phyloP scores from a whole-genome alignment of 1,140 invertebrate species.

The Listronotus bonariensis region DNA sequence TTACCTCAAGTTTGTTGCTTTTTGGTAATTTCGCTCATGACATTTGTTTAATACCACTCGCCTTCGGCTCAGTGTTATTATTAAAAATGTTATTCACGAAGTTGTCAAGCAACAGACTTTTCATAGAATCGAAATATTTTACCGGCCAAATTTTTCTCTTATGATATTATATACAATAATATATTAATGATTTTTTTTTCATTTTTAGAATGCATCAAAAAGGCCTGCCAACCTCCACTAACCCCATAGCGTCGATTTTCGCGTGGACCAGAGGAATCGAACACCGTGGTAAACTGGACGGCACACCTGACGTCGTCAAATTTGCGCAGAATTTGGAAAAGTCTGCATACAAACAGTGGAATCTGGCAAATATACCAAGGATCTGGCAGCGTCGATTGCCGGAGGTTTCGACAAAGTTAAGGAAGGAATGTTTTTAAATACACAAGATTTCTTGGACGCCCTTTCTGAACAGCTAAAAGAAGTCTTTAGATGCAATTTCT shows the following conservation, averaged over 20 bases:
- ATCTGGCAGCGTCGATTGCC: slow-evolving; percentile 87
- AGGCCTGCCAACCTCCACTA: slow-evolving; percentile 84
- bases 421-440: slow-evolving; percentile 80
- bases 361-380: slow-evolving; percentile 89
- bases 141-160: too few relatives aligned
- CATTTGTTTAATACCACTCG: too few relatives aligned
- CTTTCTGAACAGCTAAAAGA: slow-evolving; percentile 71
- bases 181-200: too few relatives aligned
- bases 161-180: too few relatives aligned
- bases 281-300: slow-evolving; percentile 83
- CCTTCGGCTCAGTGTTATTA: too few relatives aligned
- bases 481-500: too few relatives aligned
- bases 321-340: slow-evolving; percentile 60
- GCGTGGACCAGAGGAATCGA: slow-evolving; percentile 87
- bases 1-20: too few relatives aligned
- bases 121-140: too few relatives aligned
- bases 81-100: too few relatives aligned
- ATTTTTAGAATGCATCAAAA: slow-evolving; percentile 70
- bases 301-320: slow-evolving; percentile 71
- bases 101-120: too few relatives aligned
- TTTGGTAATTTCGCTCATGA: too few relatives aligned
- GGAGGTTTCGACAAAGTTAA: slow-evolving; percentile 77
- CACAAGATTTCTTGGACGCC: slow-evolving; percentile 83
- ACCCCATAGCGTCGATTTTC: slow-evolving; percentile 91
- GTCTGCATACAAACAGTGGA: slow-evolving; percentile 88